Evolutionary conservation across 2,113 vertebrate genomes (phyloP), one percentile per base, ranked within the genome.

Genomic region (Chlamydotis undulata): DNA sequence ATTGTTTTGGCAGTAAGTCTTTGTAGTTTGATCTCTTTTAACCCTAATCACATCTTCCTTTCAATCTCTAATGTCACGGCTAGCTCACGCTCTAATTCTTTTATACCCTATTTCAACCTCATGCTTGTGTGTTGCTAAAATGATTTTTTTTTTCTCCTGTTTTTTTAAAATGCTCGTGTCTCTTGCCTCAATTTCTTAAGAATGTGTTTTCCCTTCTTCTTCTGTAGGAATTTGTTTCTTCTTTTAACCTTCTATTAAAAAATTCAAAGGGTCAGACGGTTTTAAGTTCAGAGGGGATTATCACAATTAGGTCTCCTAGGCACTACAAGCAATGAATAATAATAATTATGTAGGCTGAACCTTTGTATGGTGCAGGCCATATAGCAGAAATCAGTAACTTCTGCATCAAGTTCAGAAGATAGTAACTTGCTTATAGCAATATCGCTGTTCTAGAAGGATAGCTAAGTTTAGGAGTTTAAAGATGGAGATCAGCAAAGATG

Each of bases 291-390:
- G 89, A 90, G 75, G 82, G 89, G 95, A 97, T 96, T 96, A 97
- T 96, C 94, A 96, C 96, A 94, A 96, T 97, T 96, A 96, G 78
- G 87, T 96, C 89, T 94, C 86, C 94, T 92, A 93, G 86, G 86
- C 75, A 83, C 76, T 95, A 71, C 78, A 95, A 92, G 94, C 87
- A 92, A 73, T 94, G 94, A 96, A 90, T 93, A 95, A 96, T 95
- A 87, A 94, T 93, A 96, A 90, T 93, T 26, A 87, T 9, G 76
- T 86, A 65, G 84, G 68, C 79, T 94, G 83, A 94, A 69, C 80
- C 75, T 96, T 53, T 80, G 59, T 3, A 2, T 47, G 28, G 86
- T 77, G 80, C 47, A 81, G 93, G 93, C 83, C 86, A 90, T 93
- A 92, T 93, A 94, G 83, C 86, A 86, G 89, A 63, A 55, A 23